phyloP scores from a whole-genome alignment of 2,113 vertebrate species.

The Ahaetulla prasina region DNA sequence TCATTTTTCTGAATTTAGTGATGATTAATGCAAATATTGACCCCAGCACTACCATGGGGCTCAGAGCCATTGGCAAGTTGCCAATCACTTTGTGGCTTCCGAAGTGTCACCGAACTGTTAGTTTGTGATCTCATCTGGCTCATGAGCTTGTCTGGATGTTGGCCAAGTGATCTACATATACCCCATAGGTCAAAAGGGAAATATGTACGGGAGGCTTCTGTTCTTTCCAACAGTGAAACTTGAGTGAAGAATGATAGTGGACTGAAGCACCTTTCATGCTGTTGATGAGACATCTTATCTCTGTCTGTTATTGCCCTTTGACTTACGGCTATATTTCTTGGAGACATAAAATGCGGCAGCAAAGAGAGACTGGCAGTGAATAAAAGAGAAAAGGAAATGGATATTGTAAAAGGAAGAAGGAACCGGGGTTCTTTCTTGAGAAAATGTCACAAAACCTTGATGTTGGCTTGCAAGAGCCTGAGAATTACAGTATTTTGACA shows the following conservation, averaged over 20 bases:
- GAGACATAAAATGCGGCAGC: not conserved
- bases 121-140: not conserved
- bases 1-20: not conserved
- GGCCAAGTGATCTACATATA: not conserved
- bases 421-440: not conserved
- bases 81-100: not conserved
- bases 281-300: not conserved
- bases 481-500: not conserved
- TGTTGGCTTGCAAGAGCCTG: not conserved
- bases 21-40: not conserved
- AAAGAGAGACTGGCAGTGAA: not conserved
- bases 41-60: not conserved
- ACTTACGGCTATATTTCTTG: not conserved
- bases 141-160: not conserved
- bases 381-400: not conserved
- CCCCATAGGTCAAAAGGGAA: not conserved
- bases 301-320: not conserved
- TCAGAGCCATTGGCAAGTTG: not conserved
- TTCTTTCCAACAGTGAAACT: not conserved
- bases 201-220: not conserved
- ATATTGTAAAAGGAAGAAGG: not conserved
- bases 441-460: not conserved
- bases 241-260: not conserved
- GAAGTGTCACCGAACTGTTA: not conserved
- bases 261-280: not conserved